These are phyloP conservation scores for Bufotes viridis DNA, from an alignment of 2,797 vertebrate species.

Conservation along the genomic window DNA sequence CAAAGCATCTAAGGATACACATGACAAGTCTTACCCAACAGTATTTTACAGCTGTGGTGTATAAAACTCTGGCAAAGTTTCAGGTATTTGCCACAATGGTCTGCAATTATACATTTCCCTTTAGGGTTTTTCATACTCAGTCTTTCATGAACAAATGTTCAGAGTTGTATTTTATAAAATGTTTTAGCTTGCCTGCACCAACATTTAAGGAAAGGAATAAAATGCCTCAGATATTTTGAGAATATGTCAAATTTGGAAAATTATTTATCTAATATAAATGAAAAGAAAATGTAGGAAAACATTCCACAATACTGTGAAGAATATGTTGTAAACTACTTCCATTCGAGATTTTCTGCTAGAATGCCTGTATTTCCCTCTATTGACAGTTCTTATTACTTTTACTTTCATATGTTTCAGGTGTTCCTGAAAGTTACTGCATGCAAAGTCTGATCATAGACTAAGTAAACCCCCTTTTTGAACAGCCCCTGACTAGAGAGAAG, in stretches of 20 bases:
- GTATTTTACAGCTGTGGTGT: constrained; percentile 58
- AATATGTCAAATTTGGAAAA: constrained; percentile 56
- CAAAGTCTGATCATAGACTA: background rate
- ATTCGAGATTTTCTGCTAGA: background rate
- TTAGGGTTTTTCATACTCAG: constrained; percentile 57
- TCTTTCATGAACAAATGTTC: constrained; percentile 54
- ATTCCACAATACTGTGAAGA: constrained; percentile 16
- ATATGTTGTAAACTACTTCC: background rate
- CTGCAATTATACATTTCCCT: constrained; percentile 61
- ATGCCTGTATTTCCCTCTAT: background rate
- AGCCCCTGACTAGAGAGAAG: background rate
- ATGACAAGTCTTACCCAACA: constrained; percentile 60
- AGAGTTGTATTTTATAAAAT: constrained; percentile 57
- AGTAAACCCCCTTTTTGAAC: background rate
- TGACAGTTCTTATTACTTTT: constrained; percentile 15
- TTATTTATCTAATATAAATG: constrained; percentile 42
- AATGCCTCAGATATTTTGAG: constrained; percentile 42
- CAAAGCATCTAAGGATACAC: constrained; percentile 60
- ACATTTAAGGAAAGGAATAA: constrained; percentile 33
- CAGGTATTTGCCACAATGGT: constrained; percentile 62
- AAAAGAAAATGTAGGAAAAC: constrained; percentile 30
- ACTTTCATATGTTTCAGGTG: background rate
- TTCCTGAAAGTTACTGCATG: constrained; percentile 12
- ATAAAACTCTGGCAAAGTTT: constrained; percentile 58
- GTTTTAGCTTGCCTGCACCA: constrained; percentile 44